These are phyloP conservation scores for Phrynosoma blainvillii DNA, from an alignment of 2,113 vertebrate species.

Conservation along the genomic window DNA sequence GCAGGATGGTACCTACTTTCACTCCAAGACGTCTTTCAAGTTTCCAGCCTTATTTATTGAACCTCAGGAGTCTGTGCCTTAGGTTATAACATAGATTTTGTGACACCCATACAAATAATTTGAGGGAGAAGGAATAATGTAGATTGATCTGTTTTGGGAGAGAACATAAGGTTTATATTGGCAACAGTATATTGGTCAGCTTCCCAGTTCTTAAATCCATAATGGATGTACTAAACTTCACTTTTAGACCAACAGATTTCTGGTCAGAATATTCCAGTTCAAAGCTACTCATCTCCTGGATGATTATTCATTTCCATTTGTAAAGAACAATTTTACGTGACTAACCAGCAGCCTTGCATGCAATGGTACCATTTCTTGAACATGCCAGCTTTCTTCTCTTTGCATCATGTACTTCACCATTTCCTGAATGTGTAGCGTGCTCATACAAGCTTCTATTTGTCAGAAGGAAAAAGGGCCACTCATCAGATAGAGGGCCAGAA, in stretches of 20 bases:
- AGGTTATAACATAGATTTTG: too few relatives aligned
- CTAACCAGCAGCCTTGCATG: neutral
- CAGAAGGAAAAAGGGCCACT: neutral
- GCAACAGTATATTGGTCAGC: neutral
- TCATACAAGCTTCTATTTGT: neutral
- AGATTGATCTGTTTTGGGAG: neutral
- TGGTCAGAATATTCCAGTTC: neutral
- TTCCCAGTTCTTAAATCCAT: neutral
- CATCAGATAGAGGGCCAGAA: neutral
- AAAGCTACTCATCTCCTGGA: neutral
- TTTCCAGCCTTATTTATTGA: too few relatives aligned
- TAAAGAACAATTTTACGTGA: neutral
- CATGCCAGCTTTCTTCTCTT: neutral
- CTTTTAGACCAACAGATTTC: neutral
- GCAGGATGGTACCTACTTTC: neutral
- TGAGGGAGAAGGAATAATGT: neutral
- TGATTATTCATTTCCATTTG: neutral
- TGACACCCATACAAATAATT: too few relatives aligned
- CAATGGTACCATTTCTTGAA: neutral
- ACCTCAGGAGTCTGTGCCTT: too few relatives aligned
- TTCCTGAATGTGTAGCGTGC: neutral
- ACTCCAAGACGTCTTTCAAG: too few relatives aligned
- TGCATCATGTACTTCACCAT: neutral
- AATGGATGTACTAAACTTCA: neutral
- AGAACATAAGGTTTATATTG: neutral